A percentile compares a stretch with the other conserved stretches of the same genome.
Conservation (phyloP, 2,113 vertebrate species). For the Oenanthe oenanthe region DNA sequence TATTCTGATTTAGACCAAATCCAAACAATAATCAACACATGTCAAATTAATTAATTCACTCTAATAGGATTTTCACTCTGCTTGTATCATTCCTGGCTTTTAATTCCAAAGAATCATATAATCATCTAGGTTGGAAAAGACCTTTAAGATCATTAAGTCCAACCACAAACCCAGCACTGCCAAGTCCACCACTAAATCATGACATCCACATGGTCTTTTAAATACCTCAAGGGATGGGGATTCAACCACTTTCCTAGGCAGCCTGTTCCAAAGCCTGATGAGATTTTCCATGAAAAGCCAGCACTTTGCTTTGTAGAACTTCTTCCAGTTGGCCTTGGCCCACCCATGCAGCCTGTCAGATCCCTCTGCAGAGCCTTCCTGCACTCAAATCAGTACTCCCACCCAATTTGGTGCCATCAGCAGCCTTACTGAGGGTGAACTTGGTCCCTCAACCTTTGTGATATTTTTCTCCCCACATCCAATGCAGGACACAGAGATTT, state of each 20-base stretch:
- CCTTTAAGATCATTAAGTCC: not conserved
- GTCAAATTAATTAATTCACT: not conserved
- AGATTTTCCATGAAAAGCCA: not conserved
- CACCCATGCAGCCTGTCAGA: not conserved
- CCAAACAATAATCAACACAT: not conserved
- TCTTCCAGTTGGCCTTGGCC: not conserved
- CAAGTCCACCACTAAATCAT: not conserved
- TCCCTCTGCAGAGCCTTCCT: not conserved
- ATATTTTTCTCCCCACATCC: not conserved
- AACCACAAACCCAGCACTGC: not conserved
- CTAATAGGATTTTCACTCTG: not conserved
- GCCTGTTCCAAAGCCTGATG: not conserved
- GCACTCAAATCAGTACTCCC: not conserved
- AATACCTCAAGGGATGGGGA: not conserved
- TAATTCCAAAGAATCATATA: not conserved
- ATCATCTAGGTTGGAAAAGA: not conserved
- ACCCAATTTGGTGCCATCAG: not conserved
- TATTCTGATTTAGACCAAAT: not conserved
- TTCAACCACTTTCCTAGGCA: not conserved
- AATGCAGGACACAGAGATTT: not conserved
- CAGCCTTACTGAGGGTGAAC: not conserved
- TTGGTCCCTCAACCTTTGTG: not conserved
- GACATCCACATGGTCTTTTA: not conserved
- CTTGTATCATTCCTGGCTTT: not conserved
- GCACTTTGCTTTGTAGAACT: not conserved